A percentile compares a stretch with the other conserved stretches of the same genome.
Evolutionary conservation across 2,113 vertebrate species (phyloP).

Genomic region (Speoplatyrhinus poulsoni): DNA sequence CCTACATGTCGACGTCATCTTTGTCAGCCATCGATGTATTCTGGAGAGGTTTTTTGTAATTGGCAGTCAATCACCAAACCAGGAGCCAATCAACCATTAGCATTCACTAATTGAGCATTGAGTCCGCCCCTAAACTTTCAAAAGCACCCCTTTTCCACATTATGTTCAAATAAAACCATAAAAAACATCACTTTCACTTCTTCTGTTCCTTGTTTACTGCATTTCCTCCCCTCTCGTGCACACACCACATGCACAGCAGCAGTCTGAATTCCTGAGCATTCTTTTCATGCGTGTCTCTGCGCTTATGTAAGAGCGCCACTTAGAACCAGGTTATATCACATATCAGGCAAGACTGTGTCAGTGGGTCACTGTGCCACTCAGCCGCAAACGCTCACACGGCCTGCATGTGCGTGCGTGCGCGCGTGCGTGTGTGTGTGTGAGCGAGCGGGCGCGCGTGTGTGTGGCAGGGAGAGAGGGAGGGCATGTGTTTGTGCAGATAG

Average conservation of each 20-base stretch:
- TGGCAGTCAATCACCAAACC: too few relatives aligned
- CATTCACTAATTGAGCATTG: too few relatives aligned
- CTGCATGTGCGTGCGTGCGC: slow-evolving; percentile 11
- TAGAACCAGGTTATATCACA: slow-evolving; percentile 69
- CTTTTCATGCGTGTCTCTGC: slow-evolving; percentile 69
- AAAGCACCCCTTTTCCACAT: too few relatives aligned
- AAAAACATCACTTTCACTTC: too few relatives aligned
- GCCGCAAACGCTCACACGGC: slow-evolving; percentile 30
- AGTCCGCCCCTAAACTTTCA: too few relatives aligned
- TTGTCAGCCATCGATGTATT: too few relatives aligned
- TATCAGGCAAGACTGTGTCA: slow-evolving; percentile 74
- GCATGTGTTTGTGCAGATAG: neutral
- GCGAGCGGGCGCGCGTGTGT: slow-evolving; percentile 11
- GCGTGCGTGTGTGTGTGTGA: slow-evolving; percentile 16
- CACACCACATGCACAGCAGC: slow-evolving; percentile 33
- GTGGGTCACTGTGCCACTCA: slow-evolving; percentile 72
- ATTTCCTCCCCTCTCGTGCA: neutral
- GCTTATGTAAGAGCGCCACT: slow-evolving; percentile 73
- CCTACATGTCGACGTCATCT: too few relatives aligned
- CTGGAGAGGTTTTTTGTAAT: too few relatives aligned
- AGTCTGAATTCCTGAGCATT: slow-evolving; percentile 63
- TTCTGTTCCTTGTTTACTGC: too few relatives aligned
- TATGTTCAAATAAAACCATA: too few relatives aligned
- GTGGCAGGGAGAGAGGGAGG: slow-evolving; percentile 10
- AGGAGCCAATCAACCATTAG: too few relatives aligned